Evolutionary conservation across 1,140 invertebrate genomes (phyloP), one percentile per base, ranked within the genome.

Genomic region (Cyphomyrmex costatus): DNA sequence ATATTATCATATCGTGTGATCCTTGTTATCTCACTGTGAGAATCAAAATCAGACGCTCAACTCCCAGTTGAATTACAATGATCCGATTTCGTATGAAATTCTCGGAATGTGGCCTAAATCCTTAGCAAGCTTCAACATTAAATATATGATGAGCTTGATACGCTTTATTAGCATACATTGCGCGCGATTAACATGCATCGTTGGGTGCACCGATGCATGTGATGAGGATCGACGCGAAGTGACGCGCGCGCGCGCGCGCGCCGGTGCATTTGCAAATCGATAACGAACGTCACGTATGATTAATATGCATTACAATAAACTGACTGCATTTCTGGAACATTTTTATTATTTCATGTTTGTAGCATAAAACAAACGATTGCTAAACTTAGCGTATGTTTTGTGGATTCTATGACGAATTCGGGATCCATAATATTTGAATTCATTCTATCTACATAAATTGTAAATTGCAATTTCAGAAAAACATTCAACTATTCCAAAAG

Each of bases 1-100:
- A 70, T 42, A 66, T 89, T 88, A 88, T 74, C 58, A 60, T 88
- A 88, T 74, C 58, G 53, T 21, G 7, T 2, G 42, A 85, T 68
- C 53, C 19, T 6, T 8, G 56, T 63, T 88, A 88, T 89, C 49
- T 85, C 19, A 58, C 66, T 78, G 30, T n/a, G n/a, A 73, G 7
- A 73, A 74, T 46, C 12, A 46, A 60, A 61, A 27, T 16, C 12
- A 33, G 71, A 56, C 63, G 19, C 6, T 73, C 16, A 56, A 8
- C 6, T 73, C 14, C 30, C 79, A 21, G 36, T 24, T 89, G 63
- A 78, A 53, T 65, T 58, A 24, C 30, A 73, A 73, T 63, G 58
- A 89, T 73, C 60, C 58, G 65, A 56, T 42, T n/a, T 58, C 19
- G 16, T 56, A 51, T 77, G 12, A 56, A 77, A 42, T 85, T 66